phyloP scores from a whole-genome alignment of 2,797 vertebrate species.

The Acomys russatus region DNA sequence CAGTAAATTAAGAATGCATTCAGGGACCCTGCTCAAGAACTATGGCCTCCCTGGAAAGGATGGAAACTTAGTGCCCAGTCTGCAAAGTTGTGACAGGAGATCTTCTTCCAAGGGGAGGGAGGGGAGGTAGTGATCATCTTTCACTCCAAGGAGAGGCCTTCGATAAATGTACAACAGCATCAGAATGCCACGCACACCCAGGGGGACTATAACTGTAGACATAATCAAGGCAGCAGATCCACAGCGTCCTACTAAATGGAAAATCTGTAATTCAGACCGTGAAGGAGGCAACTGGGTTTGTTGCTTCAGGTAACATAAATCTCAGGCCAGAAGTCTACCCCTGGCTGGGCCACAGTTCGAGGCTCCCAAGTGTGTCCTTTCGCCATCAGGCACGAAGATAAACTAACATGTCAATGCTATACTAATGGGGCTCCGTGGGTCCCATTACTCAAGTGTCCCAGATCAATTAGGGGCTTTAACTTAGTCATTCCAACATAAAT shows the following conservation, averaged over 20 bases:
- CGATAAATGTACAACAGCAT: conserved; percentile 81
- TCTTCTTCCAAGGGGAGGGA: conserved; percentile 58
- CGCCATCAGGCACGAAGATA: conserved; percentile 74
- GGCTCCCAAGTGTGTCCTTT: conserved; percentile 60
- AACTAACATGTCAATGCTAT: conserved; percentile 77
- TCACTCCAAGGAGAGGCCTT: conserved; percentile 69
- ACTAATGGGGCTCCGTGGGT: conserved; percentile 79
- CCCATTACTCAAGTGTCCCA: conserved; percentile 78
- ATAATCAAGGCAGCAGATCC: conserved; percentile 86
- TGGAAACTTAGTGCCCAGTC: conserved; percentile 19
- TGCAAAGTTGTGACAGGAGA: conserved; percentile 41
- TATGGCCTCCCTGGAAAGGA: neutral
- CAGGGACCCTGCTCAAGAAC: neutral
- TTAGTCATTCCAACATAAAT: conserved; percentile 84
- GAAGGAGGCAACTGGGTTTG: conserved; percentile 82
- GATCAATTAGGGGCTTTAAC: conserved; percentile 86
- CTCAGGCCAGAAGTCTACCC: conserved; percentile 82
- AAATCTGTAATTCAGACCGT: conserved; percentile 89
- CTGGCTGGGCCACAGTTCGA: neutral
- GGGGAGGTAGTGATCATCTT: conserved; percentile 46
- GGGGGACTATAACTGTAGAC: conserved; percentile 76
- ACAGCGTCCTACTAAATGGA: conserved; percentile 84
- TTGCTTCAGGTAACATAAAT: conserved; percentile 83
- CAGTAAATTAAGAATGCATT: conserved; percentile 33
- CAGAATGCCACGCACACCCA: conserved; percentile 80